Percentiles rank a stretch among this genome's conserved stretches.
phyloP scores from a whole-genome alignment of 2,113 vertebrate species.

The Psophia crepitans region DNA sequence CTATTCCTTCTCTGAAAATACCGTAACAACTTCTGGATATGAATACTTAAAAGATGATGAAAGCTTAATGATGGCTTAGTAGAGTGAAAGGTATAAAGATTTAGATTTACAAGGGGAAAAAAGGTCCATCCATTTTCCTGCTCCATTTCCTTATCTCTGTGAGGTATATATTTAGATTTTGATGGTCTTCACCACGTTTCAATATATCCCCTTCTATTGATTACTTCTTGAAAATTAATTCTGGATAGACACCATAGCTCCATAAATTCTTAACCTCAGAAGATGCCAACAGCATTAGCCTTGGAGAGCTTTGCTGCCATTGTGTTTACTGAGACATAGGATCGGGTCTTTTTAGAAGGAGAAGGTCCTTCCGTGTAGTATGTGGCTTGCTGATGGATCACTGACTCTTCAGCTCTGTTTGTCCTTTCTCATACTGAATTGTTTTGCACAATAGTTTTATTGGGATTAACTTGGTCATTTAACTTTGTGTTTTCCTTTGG shows the following conservation, averaged over 20 bases:
- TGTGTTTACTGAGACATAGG: not conserved
- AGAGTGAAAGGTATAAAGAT: not conserved
- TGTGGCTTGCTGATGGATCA: not conserved
- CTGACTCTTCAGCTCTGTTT: not conserved
- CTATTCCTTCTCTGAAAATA: not conserved
- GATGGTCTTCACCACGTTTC: not conserved
- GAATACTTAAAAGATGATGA: not conserved
- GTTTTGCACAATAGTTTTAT: not conserved
- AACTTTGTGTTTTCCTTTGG: not conserved
- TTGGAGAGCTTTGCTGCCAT: not conserved
- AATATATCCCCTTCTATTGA: not conserved
- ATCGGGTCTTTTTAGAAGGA: not conserved
- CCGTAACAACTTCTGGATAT: not conserved
- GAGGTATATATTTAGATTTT: not conserved
- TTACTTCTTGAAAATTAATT: not conserved
- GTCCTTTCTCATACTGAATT: not conserved
- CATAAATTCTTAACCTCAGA: not conserved
- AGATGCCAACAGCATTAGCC: not conserved
- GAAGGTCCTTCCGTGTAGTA: not conserved
- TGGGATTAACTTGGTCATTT: not conserved
- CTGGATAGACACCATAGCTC: not conserved
- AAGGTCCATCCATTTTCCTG: not conserved
- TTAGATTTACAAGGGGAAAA: not conserved
- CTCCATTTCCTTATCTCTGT: not conserved
- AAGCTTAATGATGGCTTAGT: not conserved